Conservation (phyloP, 2,888 invertebrate genomes). For the Camponotus fellah region DNA sequence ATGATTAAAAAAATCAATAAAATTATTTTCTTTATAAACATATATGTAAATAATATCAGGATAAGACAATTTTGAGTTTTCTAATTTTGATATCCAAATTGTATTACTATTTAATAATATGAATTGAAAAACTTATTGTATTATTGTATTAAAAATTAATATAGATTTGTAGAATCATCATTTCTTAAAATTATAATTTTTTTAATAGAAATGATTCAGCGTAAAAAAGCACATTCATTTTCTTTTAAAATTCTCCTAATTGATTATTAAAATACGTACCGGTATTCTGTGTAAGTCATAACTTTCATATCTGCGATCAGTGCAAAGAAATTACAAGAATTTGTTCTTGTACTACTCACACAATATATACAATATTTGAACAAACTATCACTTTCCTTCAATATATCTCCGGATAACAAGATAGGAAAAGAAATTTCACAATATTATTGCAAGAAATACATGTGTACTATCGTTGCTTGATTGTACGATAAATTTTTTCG, state of each 20-base stretch:
- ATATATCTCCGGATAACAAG: neutral
- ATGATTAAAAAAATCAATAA: neutral
- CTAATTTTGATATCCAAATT: neutral
- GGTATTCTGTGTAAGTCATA: constrained; percentile 18
- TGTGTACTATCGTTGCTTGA: neutral
- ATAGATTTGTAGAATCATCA: neutral
- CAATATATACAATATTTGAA: constrained; percentile 22
- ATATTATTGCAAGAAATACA: neutral
- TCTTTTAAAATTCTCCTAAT: neutral
- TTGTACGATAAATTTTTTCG: neutral
- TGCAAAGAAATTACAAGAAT: neutral
- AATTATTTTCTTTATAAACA: neutral
- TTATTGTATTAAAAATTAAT: too few relatives aligned
- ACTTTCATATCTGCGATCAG: constrained; percentile 2
- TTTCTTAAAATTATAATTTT: neutral
- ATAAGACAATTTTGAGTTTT: neutral
- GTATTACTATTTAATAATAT: neutral
- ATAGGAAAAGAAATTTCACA: neutral
- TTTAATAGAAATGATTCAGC: constrained; percentile 9
- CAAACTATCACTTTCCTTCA: neutral
- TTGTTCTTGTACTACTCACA: neutral
- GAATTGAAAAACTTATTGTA: too few relatives aligned
- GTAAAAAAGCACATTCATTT: neutral
- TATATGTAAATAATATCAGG: neutral
- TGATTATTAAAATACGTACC: constrained; percentile 12